Conservation (phyloP, 2,888 invertebrate species). For the Erpobdella octoculata region DNA sequence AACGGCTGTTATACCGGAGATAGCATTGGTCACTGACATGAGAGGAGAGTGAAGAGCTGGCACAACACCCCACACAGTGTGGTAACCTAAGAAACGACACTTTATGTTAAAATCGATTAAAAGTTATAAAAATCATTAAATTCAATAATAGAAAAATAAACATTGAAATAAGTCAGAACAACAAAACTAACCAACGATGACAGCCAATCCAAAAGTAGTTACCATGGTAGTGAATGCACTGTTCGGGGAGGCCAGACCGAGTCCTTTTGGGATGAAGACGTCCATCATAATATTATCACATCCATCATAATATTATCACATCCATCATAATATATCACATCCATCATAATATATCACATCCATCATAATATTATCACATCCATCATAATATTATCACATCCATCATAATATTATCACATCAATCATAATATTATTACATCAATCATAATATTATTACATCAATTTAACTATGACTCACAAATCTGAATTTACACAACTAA, state of each 20-base stretch:
- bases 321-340: background rate
- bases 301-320: background rate
- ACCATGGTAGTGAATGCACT: constrained; percentile 78
- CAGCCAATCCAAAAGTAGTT: constrained; percentile 73
- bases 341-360: background rate
- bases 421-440: background rate
- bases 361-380: background rate
- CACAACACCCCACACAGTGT: constrained; percentile 85
- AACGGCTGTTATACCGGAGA: constrained; percentile 83
- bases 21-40: constrained; percentile 86
- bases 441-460: background rate
- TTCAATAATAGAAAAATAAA: background rate
- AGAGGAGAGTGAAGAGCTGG: constrained; percentile 82
- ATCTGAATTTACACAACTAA: too few relatives aligned
- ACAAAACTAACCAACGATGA: constrained; percentile 60
- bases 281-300: background rate
- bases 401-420: background rate
- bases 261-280: constrained; percentile 55
- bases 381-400: background rate
- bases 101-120: background rate
- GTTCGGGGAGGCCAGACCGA: constrained; percentile 72
- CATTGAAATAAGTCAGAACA: background rate
- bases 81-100: constrained; percentile 58
- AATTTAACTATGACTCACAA: too few relatives aligned
- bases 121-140: background rate